Evolutionary conservation across 2,113 vertebrate species (phyloP), one percentile per base, ranked within the genome.

Genomic region (Apodemus sylvaticus): DNA sequence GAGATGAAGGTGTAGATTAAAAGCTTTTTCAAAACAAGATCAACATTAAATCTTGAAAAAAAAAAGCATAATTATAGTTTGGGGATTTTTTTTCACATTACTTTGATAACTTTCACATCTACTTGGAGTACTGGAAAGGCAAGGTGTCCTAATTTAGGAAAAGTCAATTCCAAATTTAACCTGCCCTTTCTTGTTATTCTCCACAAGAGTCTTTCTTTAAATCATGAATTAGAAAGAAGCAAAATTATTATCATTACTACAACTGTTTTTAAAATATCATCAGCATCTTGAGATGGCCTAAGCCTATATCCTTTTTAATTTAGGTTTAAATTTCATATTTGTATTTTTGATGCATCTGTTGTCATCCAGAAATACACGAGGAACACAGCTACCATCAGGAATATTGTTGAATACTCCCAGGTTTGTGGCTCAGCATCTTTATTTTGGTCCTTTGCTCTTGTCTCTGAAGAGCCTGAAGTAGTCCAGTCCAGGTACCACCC

Each of bases 131-230:
- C 78, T 8, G 79, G 74, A 53, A 96, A 90, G 87, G 19, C 19
- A 93, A 94, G 24, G 22, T 60, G 1, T 79, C 60, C 81, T 97
- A 90, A 96, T 95, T 94, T 88, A 78, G 58, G 16, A 85, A 94
- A 92, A 88, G 66, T 60, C 19, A 48, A 31, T 86, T 93, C 94
- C 86, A 95, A 91, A 90, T 95, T 95, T 95, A 97, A 90, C 85
- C 48, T 93, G 31, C 58, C 29, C 58, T 96, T 86, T 51, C 76
- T 93, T 96, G 9, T 51, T 91, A 95, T 86, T 95, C 68, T 78
- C 10, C 29, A 94, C 16, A 2, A 1, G 13, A 85, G 39, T 64
- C 55, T 94, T 51, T 91, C 31, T 71, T 93, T n/a, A 45, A 95
- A 94, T 88, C 86, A 91, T 89, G 77, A 94, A 53, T 14, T 79